Conservation (phyloP, 2,113 vertebrate genomes). For the Paramormyrops kingsleyae region DNA sequence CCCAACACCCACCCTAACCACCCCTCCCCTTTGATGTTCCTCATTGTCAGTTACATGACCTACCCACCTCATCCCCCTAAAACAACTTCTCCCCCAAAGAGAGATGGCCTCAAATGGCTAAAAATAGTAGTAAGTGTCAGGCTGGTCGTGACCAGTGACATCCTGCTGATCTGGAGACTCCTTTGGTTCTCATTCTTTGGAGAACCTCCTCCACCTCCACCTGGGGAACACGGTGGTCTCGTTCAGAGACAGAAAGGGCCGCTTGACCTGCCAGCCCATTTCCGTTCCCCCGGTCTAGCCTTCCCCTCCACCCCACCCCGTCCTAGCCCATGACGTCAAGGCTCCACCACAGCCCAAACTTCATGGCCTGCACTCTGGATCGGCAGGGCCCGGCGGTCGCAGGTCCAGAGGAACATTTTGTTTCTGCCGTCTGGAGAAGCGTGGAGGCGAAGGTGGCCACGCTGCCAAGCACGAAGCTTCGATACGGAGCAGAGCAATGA, state of each 20-base stretch:
- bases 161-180: neutral
- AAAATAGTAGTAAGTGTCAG: neutral
- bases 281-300: neutral
- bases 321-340: neutral
- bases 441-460: neutral
- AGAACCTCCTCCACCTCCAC: neutral
- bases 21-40: neutral
- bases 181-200: neutral
- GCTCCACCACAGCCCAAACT: neutral
- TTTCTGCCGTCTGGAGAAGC: neutral
- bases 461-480: neutral
- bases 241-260: neutral
- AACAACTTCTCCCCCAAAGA: neutral
- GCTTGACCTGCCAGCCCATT: neutral
- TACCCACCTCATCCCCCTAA: neutral
- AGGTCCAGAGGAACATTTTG: conserved; percentile 1
- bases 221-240: neutral
- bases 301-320: neutral
- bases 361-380: neutral
- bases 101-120: neutral
- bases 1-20: neutral
- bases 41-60: neutral
- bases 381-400: neutral
- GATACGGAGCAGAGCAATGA: neutral
- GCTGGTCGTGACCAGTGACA: neutral